Evolutionary conservation across 2,888 invertebrate genomes (phyloP).

Genomic region (Agrilus mali): DNA sequence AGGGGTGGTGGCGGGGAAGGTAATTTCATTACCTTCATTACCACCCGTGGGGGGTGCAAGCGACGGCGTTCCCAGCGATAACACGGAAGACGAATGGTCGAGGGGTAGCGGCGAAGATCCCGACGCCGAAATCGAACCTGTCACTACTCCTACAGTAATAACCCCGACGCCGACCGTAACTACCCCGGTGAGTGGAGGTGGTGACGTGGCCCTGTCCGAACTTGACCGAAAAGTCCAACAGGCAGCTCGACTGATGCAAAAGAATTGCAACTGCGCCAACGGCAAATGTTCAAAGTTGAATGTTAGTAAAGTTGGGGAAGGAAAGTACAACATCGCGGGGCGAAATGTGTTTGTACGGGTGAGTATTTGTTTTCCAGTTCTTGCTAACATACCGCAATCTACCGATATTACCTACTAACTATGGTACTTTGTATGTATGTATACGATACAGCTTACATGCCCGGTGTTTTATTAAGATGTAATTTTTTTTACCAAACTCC

Average conservation of each 20-base stretch:
- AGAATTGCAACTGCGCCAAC: constrained; percentile 59
- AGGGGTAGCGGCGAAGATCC: constrained; percentile 57
- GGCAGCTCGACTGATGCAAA: constrained; percentile 58
- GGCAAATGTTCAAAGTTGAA: constrained; percentile 61
- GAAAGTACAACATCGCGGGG: constrained; percentile 76
- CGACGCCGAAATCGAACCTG: constrained; percentile 44
- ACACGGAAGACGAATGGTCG: constrained; percentile 62
- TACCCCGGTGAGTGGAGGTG: constrained; percentile 7
- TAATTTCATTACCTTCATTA: constrained; percentile 9
- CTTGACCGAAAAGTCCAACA: constrained; percentile 60
- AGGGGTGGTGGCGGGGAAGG: constrained; percentile 8
- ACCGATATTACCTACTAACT: no score
- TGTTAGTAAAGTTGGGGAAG: constrained; percentile 73
- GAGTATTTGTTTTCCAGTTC: constrained; percentile 31
- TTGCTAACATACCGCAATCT: no score
- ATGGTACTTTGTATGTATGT: no score
- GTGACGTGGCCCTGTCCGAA: constrained; percentile 42
- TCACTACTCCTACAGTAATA: constrained; percentile 2
- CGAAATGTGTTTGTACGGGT: constrained; percentile 81
- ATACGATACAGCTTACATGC: no score
- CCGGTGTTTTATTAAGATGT: no score
- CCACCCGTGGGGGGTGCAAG: constrained; percentile 33
- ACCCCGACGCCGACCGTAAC: constrained; percentile 2
- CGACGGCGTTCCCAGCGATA: constrained; percentile 45
- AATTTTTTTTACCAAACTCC: no score